A percentile compares a stretch with the other conserved stretches of the same genome.
Evolutionary conservation across 2,797 vertebrate species (phyloP).

Genomic region (Clarias laeviceps): DNA sequence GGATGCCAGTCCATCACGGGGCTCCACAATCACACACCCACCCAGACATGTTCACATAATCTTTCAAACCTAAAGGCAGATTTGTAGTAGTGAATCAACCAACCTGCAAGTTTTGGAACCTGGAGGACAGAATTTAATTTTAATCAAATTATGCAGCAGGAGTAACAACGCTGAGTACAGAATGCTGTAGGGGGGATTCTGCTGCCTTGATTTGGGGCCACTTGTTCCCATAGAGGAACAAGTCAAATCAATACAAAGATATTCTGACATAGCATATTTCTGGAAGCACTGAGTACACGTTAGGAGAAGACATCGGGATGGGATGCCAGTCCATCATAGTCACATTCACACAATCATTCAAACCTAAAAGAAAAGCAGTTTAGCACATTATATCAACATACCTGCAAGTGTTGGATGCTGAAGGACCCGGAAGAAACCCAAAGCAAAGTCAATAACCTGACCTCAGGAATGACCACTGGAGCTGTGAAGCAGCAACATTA

Average conservation of each 20-base stretch:
- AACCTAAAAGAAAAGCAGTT: too few relatives aligned
- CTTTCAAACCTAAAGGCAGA: not conserved
- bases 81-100: not conserved
- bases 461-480: not conserved
- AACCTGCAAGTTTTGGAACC: not conserved
- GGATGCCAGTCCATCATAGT: too few relatives aligned
- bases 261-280: too few relatives aligned
- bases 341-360: too few relatives aligned
- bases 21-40: not conserved
- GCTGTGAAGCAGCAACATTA: not conserved
- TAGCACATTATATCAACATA: not conserved
- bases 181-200: too few relatives aligned
- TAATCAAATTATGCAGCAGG: too few relatives aligned
- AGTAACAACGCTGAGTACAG: too few relatives aligned
- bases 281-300: too few relatives aligned
- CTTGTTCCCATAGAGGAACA: too few relatives aligned
- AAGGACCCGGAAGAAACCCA: not conserved
- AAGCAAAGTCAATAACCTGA: not conserved
- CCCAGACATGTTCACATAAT: not conserved
- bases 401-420: not conserved
- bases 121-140: not conserved
- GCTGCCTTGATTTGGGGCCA: too few relatives aligned
- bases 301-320: too few relatives aligned
- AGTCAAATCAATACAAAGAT: too few relatives aligned
- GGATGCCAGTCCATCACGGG: not conserved